A percentile compares a stretch with the other conserved stretches of the same genome.
phyloP scores from a whole-genome alignment of 2,113 vertebrate genomes.

The Struthidea cinerea region DNA sequence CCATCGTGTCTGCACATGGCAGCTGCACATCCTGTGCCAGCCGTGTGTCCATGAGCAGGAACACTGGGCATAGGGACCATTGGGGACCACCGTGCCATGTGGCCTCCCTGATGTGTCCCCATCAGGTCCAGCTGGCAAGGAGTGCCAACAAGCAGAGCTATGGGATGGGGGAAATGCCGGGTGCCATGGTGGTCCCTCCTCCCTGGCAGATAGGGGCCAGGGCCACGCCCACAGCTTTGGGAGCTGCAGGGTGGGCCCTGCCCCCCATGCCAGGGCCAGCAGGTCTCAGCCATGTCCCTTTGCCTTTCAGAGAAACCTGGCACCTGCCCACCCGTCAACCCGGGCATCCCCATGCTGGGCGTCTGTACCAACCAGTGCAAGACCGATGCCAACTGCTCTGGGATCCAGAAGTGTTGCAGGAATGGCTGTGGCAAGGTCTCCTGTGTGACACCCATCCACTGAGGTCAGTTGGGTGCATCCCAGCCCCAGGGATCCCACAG shows the following conservation, averaged over 20 bases:
- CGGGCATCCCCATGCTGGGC: conserved; percentile 14
- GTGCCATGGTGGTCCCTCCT: neutral
- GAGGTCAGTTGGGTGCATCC: neutral
- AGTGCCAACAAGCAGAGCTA: accelerated
- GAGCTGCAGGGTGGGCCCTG: neutral
- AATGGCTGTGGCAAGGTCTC: conserved; percentile 16
- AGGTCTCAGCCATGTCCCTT: neutral
- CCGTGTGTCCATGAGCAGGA: accelerated
- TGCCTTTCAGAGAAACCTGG: conserved; percentile 47
- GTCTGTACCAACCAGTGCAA: conserved; percentile 12
- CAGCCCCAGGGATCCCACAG: neutral
- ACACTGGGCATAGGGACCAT: accelerated
- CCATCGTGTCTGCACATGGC: accelerated
- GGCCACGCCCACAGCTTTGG: accelerated
- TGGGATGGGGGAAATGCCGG: accelerated
- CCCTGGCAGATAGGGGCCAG: neutral
- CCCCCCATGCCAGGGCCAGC: accelerated
- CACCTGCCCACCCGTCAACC: neutral
- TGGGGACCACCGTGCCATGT: neutral
- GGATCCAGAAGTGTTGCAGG: conserved; percentile 42
- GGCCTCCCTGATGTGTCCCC: accelerated
- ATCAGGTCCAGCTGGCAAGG: neutral
- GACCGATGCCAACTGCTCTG: neutral
- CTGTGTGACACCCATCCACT: neutral
- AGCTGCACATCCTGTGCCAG: neutral